Evolutionary conservation across 2,797 vertebrate species (phyloP).

Genomic region (Gallirallus australis): DNA sequence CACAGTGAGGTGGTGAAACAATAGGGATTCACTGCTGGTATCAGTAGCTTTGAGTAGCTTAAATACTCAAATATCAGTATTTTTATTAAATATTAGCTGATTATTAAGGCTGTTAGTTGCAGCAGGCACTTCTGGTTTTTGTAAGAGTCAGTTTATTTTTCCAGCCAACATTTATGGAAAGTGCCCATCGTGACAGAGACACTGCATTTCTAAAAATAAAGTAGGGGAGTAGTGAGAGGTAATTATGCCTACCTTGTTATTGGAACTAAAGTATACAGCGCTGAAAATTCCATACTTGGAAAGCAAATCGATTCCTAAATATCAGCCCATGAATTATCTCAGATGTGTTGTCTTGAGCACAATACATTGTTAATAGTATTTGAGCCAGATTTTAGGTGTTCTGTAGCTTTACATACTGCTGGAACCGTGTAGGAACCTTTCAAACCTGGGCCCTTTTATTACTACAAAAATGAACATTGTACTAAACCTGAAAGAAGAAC

Average conservation of each 20-base stretch:
- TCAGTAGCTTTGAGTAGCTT: too few species aligned
- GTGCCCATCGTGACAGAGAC: neutral
- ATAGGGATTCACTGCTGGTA: too few species aligned
- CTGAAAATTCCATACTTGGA: neutral
- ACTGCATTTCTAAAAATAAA: conserved; percentile 1
- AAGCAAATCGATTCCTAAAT: conserved; percentile 3
- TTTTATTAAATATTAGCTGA: neutral
- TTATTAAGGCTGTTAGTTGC: neutral
- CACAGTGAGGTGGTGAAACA: neutral
- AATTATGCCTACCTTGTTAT: neutral
- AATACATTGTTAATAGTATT: neutral
- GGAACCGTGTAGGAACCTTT: neutral
- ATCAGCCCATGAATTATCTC: neutral
- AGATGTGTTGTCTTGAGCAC: neutral
- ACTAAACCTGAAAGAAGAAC: neutral
- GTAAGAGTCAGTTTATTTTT: neutral
- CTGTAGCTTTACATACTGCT: neutral
- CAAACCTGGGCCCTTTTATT: neutral
- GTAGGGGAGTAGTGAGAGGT: neutral
- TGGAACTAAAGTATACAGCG: neutral
- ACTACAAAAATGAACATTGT: neutral
- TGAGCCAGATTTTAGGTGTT: conserved; percentile 12
- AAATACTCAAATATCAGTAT: neutral
- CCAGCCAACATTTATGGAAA: neutral
- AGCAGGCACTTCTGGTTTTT: neutral